These are phyloP conservation scores for Drosophila cognata DNA, from an alignment of 2,888 invertebrate species.

Conservation along the genomic window DNA sequence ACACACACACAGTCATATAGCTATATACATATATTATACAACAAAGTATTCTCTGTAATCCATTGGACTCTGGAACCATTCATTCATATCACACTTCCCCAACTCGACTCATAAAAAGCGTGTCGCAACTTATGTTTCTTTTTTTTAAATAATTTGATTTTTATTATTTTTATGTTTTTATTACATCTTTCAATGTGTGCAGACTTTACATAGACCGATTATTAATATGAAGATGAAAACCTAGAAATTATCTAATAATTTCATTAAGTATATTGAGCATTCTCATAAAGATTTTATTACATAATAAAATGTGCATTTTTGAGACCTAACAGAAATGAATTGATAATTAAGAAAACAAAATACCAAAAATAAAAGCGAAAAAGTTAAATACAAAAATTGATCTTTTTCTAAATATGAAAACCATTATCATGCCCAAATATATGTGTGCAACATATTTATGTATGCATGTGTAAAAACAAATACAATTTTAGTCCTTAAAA, in stretches of 20 bases:
- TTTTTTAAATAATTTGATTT: background rate
- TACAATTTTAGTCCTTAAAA: background rate
- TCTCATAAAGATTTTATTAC: background rate
- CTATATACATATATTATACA: slow-evolving; percentile 1
- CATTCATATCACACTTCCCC: slow-evolving; percentile 7
- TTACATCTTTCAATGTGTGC: slow-evolving; percentile 3
- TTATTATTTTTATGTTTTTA: background rate
- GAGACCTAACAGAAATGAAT: background rate
- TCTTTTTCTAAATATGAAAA: background rate
- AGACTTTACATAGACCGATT: background rate
- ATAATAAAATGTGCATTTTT: background rate
- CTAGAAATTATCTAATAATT: background rate
- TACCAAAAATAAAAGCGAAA: background rate
- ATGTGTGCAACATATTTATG: background rate
- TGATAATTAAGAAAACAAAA: background rate
- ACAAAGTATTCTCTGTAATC: slow-evolving; percentile 26
- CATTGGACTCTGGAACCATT: slow-evolving; percentile 4
- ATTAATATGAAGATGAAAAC: background rate
- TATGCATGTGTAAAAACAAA: background rate
- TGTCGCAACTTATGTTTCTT: slow-evolving; percentile 2
- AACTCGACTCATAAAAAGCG: slow-evolving; percentile 1
- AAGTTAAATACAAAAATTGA: background rate
- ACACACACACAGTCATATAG: slow-evolving; percentile 15
- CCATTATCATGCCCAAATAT: background rate
- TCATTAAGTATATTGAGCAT: background rate